Evolutionary conservation across 2,888 invertebrate species (phyloP).

Genomic region (Netelia fuscicornis): DNA sequence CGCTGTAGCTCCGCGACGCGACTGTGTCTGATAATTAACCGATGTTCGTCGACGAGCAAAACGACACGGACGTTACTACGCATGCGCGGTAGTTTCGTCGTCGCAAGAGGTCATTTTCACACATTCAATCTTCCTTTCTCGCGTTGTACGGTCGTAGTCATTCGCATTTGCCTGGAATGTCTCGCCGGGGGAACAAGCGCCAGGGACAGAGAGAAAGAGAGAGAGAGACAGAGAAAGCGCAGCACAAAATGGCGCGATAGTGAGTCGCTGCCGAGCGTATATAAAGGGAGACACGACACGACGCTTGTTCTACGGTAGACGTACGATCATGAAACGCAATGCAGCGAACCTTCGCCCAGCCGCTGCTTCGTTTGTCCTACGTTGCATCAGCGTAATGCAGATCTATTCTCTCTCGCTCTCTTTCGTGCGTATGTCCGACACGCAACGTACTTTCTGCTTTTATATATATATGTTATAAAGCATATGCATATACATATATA

Average conservation of each 20-base stretch:
- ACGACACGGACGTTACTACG: constrained; percentile 71
- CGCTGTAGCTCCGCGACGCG: neutral
- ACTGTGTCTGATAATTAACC: constrained; percentile 73
- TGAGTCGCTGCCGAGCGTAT: constrained; percentile 25
- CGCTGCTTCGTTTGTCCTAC: constrained; percentile 57
- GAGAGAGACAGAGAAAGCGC: constrained; percentile 13
- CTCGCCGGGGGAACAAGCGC: neutral
- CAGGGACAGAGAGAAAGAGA: neutral
- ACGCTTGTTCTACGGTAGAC: constrained; percentile 59
- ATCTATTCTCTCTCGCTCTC: constrained; percentile 63
- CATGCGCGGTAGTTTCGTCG: neutral
- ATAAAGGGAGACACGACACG: constrained; percentile 49
- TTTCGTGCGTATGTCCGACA: constrained; percentile 51
- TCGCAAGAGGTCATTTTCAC: constrained; percentile 15
- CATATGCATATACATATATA: constrained; percentile 18
- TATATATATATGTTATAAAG: constrained; percentile 24
- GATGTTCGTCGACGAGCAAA: constrained; percentile 75
- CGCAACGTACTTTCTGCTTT: constrained; percentile 25
- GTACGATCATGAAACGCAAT: constrained; percentile 51
- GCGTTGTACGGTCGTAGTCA: neutral
- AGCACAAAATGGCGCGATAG: constrained; percentile 34
- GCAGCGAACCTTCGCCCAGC: constrained; percentile 32
- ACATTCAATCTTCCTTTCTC: constrained; percentile 15
- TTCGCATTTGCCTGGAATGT: constrained; percentile 13
- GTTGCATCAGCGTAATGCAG: constrained; percentile 64